Conservation (phyloP, 2,113 vertebrate species). For the Aegotheles bennettii region DNA sequence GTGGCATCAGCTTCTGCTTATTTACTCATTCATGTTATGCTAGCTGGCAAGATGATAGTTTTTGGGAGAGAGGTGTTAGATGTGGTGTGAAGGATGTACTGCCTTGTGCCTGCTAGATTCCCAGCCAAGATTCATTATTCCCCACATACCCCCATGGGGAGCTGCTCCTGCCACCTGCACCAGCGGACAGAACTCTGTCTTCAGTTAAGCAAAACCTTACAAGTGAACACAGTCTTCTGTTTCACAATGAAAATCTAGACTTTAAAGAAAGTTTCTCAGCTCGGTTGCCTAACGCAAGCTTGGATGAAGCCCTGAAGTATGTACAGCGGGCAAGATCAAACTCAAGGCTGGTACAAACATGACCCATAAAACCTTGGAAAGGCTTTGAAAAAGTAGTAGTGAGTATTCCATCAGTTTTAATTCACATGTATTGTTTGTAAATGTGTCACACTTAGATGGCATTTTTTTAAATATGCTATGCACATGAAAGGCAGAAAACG, state of each 20-base stretch:
- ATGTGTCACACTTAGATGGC: neutral
- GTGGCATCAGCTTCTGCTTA: neutral
- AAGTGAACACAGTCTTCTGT: neutral
- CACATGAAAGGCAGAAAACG: neutral
- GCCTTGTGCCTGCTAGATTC: neutral
- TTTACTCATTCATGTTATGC: neutral
- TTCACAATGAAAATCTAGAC: neutral
- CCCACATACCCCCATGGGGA: fast-evolving
- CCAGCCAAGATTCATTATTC: fast-evolving
- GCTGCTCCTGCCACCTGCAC: neutral
- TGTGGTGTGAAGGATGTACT: neutral
- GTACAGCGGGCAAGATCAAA: neutral
- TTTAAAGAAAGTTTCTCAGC: neutral
- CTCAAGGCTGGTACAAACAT: neutral
- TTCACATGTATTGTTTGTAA: neutral
- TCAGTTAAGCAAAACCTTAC: neutral
- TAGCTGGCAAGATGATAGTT: neutral
- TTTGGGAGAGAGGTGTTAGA: neutral
- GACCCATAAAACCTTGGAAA: neutral
- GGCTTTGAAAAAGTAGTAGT: neutral
- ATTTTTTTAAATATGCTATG: neutral
- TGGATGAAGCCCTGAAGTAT: neutral
- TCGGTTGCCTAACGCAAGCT: neutral
- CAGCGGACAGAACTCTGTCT: neutral
- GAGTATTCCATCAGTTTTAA: neutral